These are phyloP conservation scores for Drosophila eugracilis DNA, from an alignment of 1,140 invertebrate genomes.

Conservation along the genomic window DNA sequence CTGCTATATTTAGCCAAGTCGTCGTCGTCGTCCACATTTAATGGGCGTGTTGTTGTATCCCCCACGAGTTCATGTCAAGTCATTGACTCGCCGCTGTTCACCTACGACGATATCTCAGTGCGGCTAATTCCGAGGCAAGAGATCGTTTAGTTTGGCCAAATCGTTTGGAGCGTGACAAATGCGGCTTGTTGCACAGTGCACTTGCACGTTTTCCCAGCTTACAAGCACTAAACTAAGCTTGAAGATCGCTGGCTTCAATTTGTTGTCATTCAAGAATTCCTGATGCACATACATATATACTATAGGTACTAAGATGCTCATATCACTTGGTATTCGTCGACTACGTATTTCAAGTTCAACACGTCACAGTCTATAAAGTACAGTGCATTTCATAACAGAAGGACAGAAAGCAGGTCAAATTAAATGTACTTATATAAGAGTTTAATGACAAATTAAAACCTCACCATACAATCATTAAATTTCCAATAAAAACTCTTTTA, in stretches of 20 bases:
- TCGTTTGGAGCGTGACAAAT: slow-evolving; percentile 34
- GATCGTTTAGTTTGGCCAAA: slow-evolving; percentile 16
- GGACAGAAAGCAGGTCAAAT: not conserved
- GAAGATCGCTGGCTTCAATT: slow-evolving; percentile 7
- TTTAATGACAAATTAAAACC: not conserved
- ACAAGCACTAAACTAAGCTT: slow-evolving; percentile 15
- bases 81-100: slow-evolving; percentile 60
- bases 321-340: slow-evolving; percentile 7
- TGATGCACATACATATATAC: not conserved
- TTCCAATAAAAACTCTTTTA: too few species aligned
- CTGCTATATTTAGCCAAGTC: slow-evolving; percentile 64
- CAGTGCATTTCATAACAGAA: slow-evolving; percentile 16
- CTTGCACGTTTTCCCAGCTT: slow-evolving; percentile 9
- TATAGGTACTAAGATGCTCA: not conserved
- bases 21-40: slow-evolving; percentile 40
- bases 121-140: slow-evolving; percentile 5
- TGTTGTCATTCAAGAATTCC: slow-evolving; percentile 24
- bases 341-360: slow-evolving; percentile 48
- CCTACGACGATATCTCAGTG: slow-evolving; percentile 26
- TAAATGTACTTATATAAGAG: too few species aligned
- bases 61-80: slow-evolving; percentile 72
- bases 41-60: slow-evolving; percentile 49
- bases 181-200: slow-evolving; percentile 6
- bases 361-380: slow-evolving; percentile 29
- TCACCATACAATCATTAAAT: too few species aligned